Evolutionary conservation across 1,140 invertebrate genomes (phyloP).

Genomic region (Piezodorus guildinii): DNA sequence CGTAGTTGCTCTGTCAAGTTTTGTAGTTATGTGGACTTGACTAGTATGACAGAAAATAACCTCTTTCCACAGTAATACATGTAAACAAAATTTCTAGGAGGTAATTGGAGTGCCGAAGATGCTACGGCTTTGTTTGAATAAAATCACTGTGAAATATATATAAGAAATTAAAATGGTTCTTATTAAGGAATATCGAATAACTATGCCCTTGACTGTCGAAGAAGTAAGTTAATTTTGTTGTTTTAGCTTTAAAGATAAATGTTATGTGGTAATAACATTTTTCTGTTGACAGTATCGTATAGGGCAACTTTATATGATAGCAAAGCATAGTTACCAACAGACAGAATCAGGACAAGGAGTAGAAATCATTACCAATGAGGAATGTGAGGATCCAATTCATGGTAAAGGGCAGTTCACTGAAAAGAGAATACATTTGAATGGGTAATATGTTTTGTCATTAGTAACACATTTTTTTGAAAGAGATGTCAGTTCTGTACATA

Average conservation of each 20-base stretch:
- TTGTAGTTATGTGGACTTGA: too few relatives aligned
- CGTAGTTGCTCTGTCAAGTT: too few relatives aligned
- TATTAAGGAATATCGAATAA: constrained; percentile 80
- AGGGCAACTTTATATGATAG: constrained; percentile 90
- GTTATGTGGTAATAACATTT: constrained; percentile 8
- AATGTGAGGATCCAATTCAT: constrained; percentile 64
- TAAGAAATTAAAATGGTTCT: constrained; percentile 49
- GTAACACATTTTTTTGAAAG: too few relatives aligned
- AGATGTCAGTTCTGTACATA: too few relatives aligned
- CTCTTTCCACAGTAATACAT: too few relatives aligned
- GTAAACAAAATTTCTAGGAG: too few relatives aligned
- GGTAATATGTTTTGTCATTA: neutral
- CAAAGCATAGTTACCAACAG: constrained; percentile 82
- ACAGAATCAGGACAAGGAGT: constrained; percentile 83
- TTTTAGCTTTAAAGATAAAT: constrained; percentile 1
- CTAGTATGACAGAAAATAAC: too few relatives aligned
- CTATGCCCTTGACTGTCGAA: constrained; percentile 81
- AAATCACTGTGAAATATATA: too few relatives aligned
- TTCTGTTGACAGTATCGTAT: constrained; percentile 63
- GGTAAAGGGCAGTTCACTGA: constrained; percentile 82
- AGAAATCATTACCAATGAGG: constrained; percentile 73
- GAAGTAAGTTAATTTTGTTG: constrained; percentile 50
- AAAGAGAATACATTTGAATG: constrained; percentile 42
- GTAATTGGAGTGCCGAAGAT: too few relatives aligned
- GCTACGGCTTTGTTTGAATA: too few relatives aligned